Evolutionary conservation across 2,113 vertebrate genomes (phyloP).

Genomic region (Pseudorectes ferrugineus): DNA sequence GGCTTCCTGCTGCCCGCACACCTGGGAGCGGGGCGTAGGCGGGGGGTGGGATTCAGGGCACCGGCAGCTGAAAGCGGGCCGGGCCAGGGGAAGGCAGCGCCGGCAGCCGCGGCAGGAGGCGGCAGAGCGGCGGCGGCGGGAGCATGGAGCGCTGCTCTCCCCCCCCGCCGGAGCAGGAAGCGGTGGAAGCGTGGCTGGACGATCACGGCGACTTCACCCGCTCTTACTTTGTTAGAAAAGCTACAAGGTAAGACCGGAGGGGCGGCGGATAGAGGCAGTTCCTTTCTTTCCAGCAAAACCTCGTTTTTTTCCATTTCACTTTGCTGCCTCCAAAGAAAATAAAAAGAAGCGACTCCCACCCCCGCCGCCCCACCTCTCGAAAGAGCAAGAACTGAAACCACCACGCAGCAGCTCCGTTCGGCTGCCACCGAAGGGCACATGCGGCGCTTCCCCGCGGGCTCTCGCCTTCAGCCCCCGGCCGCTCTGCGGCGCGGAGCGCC

Average conservation of each 20-base stretch:
- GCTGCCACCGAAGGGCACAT: not conserved
- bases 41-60: not conserved
- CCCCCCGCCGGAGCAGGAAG: constrained; percentile 46
- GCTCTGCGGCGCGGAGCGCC: not conserved
- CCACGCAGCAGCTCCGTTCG: not conserved
- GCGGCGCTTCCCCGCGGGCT: not conserved
- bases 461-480: not conserved
- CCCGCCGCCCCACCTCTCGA: not conserved
- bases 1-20: not conserved
- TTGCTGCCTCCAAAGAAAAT: not conserved
- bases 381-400: not conserved
- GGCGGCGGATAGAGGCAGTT: not conserved
- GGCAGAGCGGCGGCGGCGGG: not conserved
- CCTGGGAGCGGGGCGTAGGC: not conserved
- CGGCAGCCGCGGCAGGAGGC: not conserved
- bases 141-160: constrained; percentile 75
- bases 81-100: not conserved
- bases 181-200: constrained; percentile 95
- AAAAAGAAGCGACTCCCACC: not conserved
- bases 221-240: constrained; percentile 92
- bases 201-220: constrained; percentile 87
- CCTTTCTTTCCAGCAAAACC: not conserved
- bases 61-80: not conserved
- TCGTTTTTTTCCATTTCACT: not conserved
- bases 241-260: constrained; percentile 79